Percentiles rank a stretch among this genome's conserved stretches.
phyloP scores from a whole-genome alignment of 2,888 invertebrate species.

The Agrilus mali region DNA sequence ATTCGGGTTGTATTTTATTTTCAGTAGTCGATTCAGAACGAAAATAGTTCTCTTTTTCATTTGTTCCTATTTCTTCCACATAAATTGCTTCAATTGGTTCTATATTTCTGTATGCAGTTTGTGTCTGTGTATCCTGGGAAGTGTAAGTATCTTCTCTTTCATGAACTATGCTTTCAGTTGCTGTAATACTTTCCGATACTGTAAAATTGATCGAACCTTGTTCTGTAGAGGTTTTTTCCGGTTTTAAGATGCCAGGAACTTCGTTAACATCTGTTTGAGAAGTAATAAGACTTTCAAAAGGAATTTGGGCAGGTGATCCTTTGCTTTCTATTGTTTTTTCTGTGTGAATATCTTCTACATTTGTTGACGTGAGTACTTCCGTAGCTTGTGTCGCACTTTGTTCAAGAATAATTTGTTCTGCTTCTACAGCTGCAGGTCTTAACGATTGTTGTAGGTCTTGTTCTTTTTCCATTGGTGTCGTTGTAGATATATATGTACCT shows the following conservation, averaged over 20 bases:
- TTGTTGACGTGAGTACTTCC: constrained; percentile 21
- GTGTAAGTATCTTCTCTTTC: constrained; percentile 34
- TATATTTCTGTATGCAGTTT: constrained; percentile 4
- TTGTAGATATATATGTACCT: constrained; percentile 35
- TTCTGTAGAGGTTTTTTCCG: constrained; percentile 14
- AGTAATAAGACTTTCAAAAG: constrained; percentile 29
- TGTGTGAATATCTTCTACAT: constrained; percentile 13
- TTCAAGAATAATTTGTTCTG: constrained; percentile 22
- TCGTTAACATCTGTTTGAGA: constrained; percentile 30
- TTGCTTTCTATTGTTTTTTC: constrained; percentile 19
- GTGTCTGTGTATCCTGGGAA: constrained; percentile 11
- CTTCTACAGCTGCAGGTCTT: constrained; percentile 24
- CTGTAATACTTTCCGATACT: constrained; percentile 32
- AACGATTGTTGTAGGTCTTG: constrained; percentile 26
- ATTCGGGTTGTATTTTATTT: too few relatives aligned
- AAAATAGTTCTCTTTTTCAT: too few relatives aligned
- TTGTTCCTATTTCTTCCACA: constrained; percentile 7
- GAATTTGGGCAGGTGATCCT: constrained; percentile 25
- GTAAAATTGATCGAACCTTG: neutral
- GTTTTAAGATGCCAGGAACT: constrained; percentile 30
- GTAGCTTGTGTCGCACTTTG: constrained; percentile 30
- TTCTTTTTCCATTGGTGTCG: constrained; percentile 38
- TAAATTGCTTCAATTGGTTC: constrained; percentile 6
- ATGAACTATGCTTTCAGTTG: constrained; percentile 35
- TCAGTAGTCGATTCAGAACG: too few relatives aligned